These are phyloP conservation scores for Diglossa cyanea DNA, from an alignment of 2,797 vertebrate species.

Conservation along the genomic window DNA sequence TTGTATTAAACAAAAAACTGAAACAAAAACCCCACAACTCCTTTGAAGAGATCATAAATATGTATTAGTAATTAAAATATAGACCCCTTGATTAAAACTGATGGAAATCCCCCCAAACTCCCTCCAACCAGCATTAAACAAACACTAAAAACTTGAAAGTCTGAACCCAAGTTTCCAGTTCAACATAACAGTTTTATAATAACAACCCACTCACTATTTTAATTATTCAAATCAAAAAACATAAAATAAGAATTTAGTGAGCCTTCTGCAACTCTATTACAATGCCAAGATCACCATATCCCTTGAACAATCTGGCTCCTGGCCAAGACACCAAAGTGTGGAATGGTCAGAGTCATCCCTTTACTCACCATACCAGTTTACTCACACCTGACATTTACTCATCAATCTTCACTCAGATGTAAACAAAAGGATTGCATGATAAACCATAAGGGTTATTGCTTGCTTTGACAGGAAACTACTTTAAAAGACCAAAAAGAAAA, in stretches of 20 bases:
- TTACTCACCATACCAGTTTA: neutral
- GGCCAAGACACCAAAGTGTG: neutral
- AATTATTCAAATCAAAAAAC: neutral
- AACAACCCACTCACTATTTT: neutral
- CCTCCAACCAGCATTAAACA: neutral
- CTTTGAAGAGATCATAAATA: slow-evolving; percentile 34
- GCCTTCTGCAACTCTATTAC: neutral
- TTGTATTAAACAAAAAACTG: neutral
- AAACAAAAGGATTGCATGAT: neutral
- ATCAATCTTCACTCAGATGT: neutral
- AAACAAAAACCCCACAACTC: neutral
- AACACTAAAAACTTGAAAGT: slow-evolving; percentile 12
- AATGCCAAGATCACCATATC: neutral
- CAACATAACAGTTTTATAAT: neutral
- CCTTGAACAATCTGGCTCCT: neutral
- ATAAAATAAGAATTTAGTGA: neutral
- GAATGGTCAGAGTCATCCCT: neutral
- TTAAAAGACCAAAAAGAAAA: neutral
- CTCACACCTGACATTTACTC: neutral
- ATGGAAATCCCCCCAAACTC: slow-evolving; percentile 8
- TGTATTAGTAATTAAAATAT: neutral
- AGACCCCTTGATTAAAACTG: neutral
- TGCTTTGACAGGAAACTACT: neutral
- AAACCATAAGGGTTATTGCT: neutral
- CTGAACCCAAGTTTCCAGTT: neutral